phyloP scores from a whole-genome alignment of 2,113 vertebrate species.

The Opisthocomus hoazin region DNA sequence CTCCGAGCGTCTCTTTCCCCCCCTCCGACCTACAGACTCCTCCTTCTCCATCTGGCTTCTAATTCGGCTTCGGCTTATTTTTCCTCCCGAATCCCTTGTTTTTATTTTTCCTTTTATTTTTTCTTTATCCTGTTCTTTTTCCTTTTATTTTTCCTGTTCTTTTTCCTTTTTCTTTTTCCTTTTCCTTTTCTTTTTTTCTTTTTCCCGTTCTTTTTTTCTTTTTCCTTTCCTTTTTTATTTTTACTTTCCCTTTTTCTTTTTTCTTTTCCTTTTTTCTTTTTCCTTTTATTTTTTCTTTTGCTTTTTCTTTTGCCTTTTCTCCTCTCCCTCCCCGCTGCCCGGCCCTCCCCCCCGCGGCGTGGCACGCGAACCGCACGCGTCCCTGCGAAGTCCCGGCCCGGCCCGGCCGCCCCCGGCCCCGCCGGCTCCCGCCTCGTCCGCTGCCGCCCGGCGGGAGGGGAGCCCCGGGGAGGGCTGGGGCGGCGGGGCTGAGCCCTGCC shows the following conservation, averaged over 20 bases:
- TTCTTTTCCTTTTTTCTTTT: no score
- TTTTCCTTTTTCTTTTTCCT: no score
- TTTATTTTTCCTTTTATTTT: fast-evolving
- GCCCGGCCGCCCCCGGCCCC: slow-evolving; percentile 37
- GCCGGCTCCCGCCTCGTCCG: neutral
- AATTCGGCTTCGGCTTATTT: slow-evolving; percentile 8
- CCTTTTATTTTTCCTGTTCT: no score
- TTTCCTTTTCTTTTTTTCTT: neutral
- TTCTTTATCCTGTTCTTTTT: no score
- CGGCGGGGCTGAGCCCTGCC: neutral
- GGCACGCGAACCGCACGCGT: slow-evolving; percentile 82
- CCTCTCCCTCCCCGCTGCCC: no score
- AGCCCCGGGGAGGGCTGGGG: neutral
- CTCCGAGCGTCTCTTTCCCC: neutral
- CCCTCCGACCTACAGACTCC: slow-evolving; percentile 16
- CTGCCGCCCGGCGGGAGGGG: neutral
- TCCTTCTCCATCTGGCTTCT: slow-evolving; percentile 58
- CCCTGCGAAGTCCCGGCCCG: slow-evolving; percentile 76
- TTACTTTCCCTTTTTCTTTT: no score
- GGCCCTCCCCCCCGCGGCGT: neutral
- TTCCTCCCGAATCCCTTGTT: neutral
- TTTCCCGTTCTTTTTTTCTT: fast-evolving
- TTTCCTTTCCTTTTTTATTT: no score
- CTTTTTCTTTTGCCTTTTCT: no score
- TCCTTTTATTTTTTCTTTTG: fast-evolving